Percentiles rank a stretch among this genome's conserved stretches.
phyloP scores from a whole-genome alignment of 1,140 invertebrate genomes.

The Ganaspis sp. region DNA sequence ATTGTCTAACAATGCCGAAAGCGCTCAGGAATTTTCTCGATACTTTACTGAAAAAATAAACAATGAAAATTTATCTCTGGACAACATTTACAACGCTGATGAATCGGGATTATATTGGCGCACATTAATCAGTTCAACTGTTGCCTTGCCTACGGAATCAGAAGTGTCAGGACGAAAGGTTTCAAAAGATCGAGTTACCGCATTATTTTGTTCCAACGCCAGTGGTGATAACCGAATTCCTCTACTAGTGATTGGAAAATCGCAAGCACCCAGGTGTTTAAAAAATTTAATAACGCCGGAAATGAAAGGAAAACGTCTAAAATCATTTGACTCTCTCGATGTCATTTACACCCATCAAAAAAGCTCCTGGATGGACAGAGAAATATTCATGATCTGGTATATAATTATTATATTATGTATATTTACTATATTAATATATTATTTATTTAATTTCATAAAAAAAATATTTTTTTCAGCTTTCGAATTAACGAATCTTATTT shows the following conservation, averaged over 20 bases:
- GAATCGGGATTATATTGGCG: conserved; percentile 56
- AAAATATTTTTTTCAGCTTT: too few species aligned
- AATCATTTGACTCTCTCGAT: neutral
- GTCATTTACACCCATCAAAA: neutral
- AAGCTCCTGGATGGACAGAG: conserved; percentile 13
- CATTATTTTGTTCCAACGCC: conserved; percentile 63
- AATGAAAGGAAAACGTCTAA: too few species aligned
- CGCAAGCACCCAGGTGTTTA: conserved; percentile 45
- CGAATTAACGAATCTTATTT: too few species aligned
- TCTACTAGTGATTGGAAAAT: conserved; percentile 55
- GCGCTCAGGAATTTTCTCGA: conserved; percentile 21
- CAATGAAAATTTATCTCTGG: conserved; percentile 30
- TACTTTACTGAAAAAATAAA: conserved; percentile 2
- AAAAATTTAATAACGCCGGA: neutral
- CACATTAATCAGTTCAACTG: conserved; percentile 61
- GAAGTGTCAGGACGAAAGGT: conserved; percentile 59
- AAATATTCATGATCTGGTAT: conserved; percentile 9
- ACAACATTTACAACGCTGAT: conserved; percentile 57
- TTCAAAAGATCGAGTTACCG: conserved; percentile 27
- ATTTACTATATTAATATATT: too few species aligned
- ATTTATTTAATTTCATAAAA: too few species aligned
- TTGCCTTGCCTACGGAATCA: conserved; percentile 6
- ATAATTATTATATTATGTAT: too few species aligned
- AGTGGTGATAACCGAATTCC: conserved; percentile 58
- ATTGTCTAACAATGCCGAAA: conserved; percentile 30